These are phyloP conservation scores for Odontothrips loti DNA, from an alignment of 2,888 invertebrate species.

Conservation along the genomic window DNA sequence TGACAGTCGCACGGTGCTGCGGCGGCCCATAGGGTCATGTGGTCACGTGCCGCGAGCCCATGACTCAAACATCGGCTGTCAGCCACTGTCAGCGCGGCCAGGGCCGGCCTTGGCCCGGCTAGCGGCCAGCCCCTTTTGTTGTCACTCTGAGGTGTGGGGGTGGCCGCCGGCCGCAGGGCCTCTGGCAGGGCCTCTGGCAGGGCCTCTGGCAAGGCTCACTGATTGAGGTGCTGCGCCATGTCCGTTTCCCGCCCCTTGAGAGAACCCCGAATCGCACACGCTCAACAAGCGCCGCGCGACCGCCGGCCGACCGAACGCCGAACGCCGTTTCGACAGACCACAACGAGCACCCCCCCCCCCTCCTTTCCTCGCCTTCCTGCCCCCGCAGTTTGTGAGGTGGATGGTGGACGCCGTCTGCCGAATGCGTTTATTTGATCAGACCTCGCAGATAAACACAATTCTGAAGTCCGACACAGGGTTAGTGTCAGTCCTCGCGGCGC, in stretches of 20 bases:
- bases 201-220: too few relatives aligned
- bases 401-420: too few relatives aligned
- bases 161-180: not conserved
- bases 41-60: constrained; percentile 16
- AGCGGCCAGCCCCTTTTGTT: not conserved
- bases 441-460: too few relatives aligned
- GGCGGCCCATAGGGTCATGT: not conserved
- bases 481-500: too few relatives aligned
- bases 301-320: not conserved
- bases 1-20: not conserved
- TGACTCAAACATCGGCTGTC: constrained; percentile 26
- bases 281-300: not conserved
- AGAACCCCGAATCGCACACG: not conserved
- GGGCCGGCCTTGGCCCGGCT: not conserved
- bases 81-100: not conserved
- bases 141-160: not conserved
- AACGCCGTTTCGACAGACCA: not conserved
- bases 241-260: not conserved
- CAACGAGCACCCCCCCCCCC: too few relatives aligned
- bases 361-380: too few relatives aligned
- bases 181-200: too few relatives aligned
- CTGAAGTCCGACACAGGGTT: too few relatives aligned
- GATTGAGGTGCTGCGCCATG: constrained; percentile 2
- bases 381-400: too few relatives aligned
- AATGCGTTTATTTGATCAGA: too few relatives aligned